phyloP scores from a whole-genome alignment of 2,888 invertebrate genomes.

The Thyatira batis region DNA sequence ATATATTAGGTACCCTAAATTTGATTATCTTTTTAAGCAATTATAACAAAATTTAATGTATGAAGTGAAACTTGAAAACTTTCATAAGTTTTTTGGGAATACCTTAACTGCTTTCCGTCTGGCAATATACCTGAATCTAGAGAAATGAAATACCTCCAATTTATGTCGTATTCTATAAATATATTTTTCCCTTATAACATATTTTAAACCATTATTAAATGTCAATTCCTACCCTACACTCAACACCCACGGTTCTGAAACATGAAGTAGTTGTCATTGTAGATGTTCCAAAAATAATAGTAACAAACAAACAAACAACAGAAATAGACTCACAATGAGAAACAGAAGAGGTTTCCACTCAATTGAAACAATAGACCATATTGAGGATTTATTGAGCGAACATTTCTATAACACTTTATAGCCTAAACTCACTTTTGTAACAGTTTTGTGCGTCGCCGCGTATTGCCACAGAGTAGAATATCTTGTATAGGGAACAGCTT shows the following conservation, averaged over 20 bases:
- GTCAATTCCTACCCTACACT: not conserved
- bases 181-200: not conserved
- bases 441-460: not conserved
- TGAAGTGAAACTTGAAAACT: no score
- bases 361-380: slow-evolving; percentile 13
- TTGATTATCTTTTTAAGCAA: no score
- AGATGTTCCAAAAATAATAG: not conserved
- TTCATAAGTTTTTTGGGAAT: no score
- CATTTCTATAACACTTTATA: slow-evolving; percentile 5
- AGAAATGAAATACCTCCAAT: no score
- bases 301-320: not conserved
- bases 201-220: no score
- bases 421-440: not conserved
- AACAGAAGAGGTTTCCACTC: not conserved
- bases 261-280: not conserved
- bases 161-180: no score
- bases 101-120: no score
- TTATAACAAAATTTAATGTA: no score
- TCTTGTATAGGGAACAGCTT: no score
- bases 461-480: not conserved
- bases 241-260: not conserved
- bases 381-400: slow-evolving; percentile 3
- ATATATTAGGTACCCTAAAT: no score
- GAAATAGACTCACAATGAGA: not conserved
- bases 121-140: no score